phyloP scores from a whole-genome alignment of 1,140 invertebrate genomes.

The Tetramorium parvispinum region DNA sequence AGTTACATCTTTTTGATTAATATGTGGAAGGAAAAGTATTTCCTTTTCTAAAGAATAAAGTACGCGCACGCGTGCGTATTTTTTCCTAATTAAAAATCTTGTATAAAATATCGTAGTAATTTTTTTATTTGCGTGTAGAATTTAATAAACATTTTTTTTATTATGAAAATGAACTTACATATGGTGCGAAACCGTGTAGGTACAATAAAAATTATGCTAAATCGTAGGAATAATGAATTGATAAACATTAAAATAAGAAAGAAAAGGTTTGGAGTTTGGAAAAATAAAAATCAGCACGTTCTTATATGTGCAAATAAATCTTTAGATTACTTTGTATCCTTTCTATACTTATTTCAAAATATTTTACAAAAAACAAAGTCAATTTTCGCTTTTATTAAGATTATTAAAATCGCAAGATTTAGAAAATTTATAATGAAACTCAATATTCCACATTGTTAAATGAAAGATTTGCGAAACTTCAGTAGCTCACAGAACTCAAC shows the following conservation, averaged over 20 bases:
- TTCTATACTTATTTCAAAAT: constrained; percentile 9
- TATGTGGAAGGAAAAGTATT: constrained; percentile 5
- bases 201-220: constrained; percentile 76
- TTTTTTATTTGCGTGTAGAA: neutral
- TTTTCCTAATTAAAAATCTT: constrained; percentile 23
- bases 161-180: constrained; percentile 84
- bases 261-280: constrained; percentile 47
- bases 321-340: neutral
- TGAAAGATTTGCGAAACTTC: neutral
- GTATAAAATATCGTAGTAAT: constrained; percentile 32
- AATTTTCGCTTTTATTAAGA: neutral
- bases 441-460: neutral
- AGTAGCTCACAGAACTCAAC: neutral
- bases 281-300: constrained; percentile 8
- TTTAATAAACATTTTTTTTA: constrained; percentile 83
- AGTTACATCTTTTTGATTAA: neutral
- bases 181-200: constrained; percentile 64
- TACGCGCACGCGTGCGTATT: neutral
- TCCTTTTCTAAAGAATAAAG: constrained; percentile 18
- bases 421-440: neutral
- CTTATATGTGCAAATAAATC: neutral
- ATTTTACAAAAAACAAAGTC: constrained; percentile 57
- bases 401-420: neutral
- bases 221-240: constrained; percentile 66
- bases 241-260: constrained; percentile 65